Conservation (phyloP, 2,888 invertebrate genomes). For the Drosophila picticornis region DNA sequence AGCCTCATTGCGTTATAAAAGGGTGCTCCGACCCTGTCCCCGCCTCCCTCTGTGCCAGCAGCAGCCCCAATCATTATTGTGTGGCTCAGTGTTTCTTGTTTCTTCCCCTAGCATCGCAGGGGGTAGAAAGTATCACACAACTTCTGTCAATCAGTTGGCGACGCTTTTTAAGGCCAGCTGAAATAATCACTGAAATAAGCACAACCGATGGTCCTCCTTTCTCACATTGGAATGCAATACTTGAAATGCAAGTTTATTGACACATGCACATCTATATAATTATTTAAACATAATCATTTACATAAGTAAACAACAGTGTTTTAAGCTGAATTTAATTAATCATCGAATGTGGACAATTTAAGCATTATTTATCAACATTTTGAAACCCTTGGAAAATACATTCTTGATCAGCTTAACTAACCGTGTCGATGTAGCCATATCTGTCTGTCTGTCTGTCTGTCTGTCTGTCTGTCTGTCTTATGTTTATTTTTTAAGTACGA, state of each 20-base stretch:
- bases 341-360: background rate
- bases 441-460: too few species aligned
- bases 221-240: background rate
- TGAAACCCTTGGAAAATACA: background rate
- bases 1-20: conserved; percentile 46
- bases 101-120: background rate
- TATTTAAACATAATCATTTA: background rate
- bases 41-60: background rate
- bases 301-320: background rate
- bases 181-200: conserved; percentile 5
- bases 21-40: conserved; percentile 17
- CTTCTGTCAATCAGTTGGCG: conserved; percentile 9
- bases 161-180: background rate
- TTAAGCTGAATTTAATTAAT: background rate
- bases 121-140: conserved; percentile 4
- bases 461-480: background rate
- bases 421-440: background rate
- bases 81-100: conserved; percentile 1
- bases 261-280: background rate
- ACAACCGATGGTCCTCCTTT: background rate
- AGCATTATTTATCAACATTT: background rate
- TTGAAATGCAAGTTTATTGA: too few species aligned
- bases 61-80: conserved; percentile 17
- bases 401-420: background rate
- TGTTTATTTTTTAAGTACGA: background rate